Evolutionary conservation across 2,113 vertebrate genomes (phyloP).

Genomic region (Bagarius yarrelli): DNA sequence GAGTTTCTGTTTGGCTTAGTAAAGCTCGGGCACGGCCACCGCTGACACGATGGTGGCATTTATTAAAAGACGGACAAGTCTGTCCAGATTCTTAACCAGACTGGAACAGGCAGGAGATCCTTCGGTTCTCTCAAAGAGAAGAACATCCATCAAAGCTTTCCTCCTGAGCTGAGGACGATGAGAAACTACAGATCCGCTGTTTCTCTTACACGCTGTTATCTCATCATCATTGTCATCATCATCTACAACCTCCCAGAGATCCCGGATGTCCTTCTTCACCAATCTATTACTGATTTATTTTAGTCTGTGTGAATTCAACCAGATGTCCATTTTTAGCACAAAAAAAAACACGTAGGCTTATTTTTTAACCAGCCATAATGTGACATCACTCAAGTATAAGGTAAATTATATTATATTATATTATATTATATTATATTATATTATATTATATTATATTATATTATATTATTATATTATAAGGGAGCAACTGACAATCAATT

Average conservation of each 20-base stretch:
- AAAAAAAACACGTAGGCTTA: no score
- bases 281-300: neutral
- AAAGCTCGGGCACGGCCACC: slow-evolving; percentile 59
- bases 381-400: no score
- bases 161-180: slow-evolving; percentile 81
- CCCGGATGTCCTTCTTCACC: neutral
- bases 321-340: no score
- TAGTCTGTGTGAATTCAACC: neutral
- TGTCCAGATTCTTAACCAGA: slow-evolving; percentile 90
- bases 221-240: neutral
- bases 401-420: no score
- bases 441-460: no score
- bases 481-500: no score
- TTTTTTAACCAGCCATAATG: no score
- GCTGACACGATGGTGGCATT: slow-evolving; percentile 84
- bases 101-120: slow-evolving; percentile 86
- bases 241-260: neutral
- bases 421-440: no score
- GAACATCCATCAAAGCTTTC: slow-evolving; percentile 91
- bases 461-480: no score
- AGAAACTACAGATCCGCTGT: slow-evolving; percentile 72
- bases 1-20: slow-evolving; percentile 53
- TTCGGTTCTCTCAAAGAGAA: slow-evolving; percentile 81
- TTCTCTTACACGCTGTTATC: slow-evolving; percentile 62
- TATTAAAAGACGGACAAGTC: slow-evolving; percentile 95